phyloP scores from a whole-genome alignment of 2,888 invertebrate genomes.

The Drosophila lacicola region DNA sequence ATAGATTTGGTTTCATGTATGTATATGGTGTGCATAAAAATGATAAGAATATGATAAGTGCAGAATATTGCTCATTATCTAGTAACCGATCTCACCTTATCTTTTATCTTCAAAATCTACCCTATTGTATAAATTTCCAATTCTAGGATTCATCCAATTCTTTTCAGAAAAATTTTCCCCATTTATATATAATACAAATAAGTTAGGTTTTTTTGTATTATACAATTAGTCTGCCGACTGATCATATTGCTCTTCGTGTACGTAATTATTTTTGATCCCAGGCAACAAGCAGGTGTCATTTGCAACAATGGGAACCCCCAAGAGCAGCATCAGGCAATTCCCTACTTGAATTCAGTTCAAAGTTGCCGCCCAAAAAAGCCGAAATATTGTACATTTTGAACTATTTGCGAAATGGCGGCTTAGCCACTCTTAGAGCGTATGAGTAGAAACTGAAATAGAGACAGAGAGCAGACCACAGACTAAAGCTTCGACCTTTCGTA shows the following conservation, averaged over 20 bases:
- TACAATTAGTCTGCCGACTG: background rate
- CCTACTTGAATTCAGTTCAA: slow-evolving; percentile 24
- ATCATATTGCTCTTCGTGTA: too few species aligned
- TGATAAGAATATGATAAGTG: too few species aligned
- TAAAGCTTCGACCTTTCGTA: slow-evolving; percentile 79
- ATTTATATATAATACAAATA: too few species aligned
- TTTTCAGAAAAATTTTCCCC: too few species aligned
- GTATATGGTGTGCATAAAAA: too few species aligned
- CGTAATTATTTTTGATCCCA: slow-evolving; percentile 7
- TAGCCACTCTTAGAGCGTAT: slow-evolving; percentile 19
- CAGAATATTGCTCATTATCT: too few species aligned
- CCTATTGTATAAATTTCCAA: too few species aligned
- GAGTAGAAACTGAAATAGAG: slow-evolving; percentile 32
- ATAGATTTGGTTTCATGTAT: too few species aligned
- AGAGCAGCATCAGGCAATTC: slow-evolving; percentile 12
- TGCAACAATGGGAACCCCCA: slow-evolving; percentile 20
- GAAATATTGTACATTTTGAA: slow-evolving; percentile 61
- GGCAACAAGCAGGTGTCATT: slow-evolving; percentile 30
- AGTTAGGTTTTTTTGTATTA: background rate
- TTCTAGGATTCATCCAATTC: too few species aligned
- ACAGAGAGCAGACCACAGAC: slow-evolving; percentile 64
- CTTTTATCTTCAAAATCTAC: too few species aligned
- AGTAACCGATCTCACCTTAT: too few species aligned
- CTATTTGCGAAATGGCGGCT: slow-evolving; percentile 47
- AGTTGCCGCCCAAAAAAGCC: slow-evolving; percentile 49